Conservation (phyloP, 1,140 invertebrate species). For the Uloborus diversus region DNA sequence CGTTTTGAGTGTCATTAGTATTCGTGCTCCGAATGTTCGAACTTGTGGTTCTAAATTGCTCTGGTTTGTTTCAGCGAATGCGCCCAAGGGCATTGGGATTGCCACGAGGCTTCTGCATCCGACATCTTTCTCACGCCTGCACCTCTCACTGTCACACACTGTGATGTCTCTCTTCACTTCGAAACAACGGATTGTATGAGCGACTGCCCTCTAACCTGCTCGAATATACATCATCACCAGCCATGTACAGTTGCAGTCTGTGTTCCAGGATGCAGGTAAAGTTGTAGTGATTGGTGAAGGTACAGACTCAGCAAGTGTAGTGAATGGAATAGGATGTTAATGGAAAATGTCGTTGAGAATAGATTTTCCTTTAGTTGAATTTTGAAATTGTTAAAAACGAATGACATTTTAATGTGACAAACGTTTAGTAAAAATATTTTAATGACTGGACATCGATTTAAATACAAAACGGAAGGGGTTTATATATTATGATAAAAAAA, state of each 20-base stretch:
- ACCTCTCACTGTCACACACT: slow-evolving; percentile 71
- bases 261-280: slow-evolving; percentile 76
- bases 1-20: too few species aligned
- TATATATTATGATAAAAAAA: too few species aligned
- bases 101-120: slow-evolving; percentile 71
- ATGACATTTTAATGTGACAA: too few species aligned
- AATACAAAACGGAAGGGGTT: too few species aligned
- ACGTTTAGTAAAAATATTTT: too few species aligned
- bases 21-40: not conserved
- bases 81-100: slow-evolving; percentile 78
- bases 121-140: slow-evolving; percentile 74
- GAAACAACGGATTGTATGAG: slow-evolving; percentile 79
- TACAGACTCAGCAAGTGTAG: too few species aligned
- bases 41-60: not conserved
- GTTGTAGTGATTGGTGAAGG: too few species aligned
- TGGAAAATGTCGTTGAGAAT: too few species aligned
- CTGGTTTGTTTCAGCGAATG: slow-evolving; percentile 84
- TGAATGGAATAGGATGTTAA: too few species aligned
- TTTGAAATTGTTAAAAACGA: too few species aligned
- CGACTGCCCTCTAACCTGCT: slow-evolving; percentile 80
- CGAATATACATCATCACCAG: slow-evolving; percentile 77
- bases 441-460: too few species aligned
- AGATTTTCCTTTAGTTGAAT: too few species aligned
- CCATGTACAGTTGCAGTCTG: slow-evolving; percentile 71
- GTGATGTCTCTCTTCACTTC: slow-evolving; percentile 71